Evolutionary conservation across 2,113 vertebrate species (phyloP).

Genomic region (Hippocampus zosterae): DNA sequence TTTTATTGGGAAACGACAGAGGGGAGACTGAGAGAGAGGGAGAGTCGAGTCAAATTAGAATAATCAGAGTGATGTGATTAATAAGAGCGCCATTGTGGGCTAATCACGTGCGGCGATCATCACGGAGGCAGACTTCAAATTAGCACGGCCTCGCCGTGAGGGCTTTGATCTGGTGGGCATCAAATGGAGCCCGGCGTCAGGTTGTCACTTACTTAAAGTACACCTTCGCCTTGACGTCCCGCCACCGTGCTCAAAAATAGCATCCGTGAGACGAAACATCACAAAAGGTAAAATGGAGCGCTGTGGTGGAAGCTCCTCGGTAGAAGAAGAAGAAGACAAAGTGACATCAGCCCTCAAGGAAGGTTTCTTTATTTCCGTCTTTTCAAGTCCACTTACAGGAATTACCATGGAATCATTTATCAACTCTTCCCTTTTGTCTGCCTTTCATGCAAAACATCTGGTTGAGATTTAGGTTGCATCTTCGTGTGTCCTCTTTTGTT

Average conservation of each 20-base stretch:
- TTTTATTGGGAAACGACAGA: conserved; percentile 63
- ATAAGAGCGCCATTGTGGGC: conserved; percentile 73
- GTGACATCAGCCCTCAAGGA: conserved; percentile 49
- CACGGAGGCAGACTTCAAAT: conserved; percentile 73
- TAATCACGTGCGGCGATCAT: conserved; percentile 74
- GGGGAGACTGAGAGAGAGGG: conserved; percentile 45
- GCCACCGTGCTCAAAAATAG: conserved; percentile 62
- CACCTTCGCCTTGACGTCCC: conserved; percentile 70
- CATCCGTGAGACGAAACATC: conserved; percentile 55
- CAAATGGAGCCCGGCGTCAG: conserved; percentile 68
- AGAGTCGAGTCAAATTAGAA: conserved; percentile 74
- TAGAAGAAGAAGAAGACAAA: conserved; percentile 58
- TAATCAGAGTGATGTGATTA: conserved; percentile 75
- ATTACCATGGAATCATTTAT: conserved; percentile 41
- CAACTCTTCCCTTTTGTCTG: conserved; percentile 12
- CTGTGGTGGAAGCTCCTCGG: conserved; percentile 41
- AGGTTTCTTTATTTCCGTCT: conserved; percentile 31
- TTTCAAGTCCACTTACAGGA: conserved; percentile 42
- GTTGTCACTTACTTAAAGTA: conserved; percentile 72
- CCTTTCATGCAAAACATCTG: conserved; percentile 30
- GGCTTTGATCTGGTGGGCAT: conserved; percentile 71
- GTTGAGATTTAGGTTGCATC: conserved; percentile 12
- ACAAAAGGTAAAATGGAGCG: conserved; percentile 57
- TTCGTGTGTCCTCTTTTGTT: conserved; percentile 11
- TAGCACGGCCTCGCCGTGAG: conserved; percentile 65